A percentile compares a stretch with the other conserved stretches of the same genome.
Evolutionary conservation across 2,888 invertebrate genomes (phyloP).

Genomic region (Dorcus hopei): DNA sequence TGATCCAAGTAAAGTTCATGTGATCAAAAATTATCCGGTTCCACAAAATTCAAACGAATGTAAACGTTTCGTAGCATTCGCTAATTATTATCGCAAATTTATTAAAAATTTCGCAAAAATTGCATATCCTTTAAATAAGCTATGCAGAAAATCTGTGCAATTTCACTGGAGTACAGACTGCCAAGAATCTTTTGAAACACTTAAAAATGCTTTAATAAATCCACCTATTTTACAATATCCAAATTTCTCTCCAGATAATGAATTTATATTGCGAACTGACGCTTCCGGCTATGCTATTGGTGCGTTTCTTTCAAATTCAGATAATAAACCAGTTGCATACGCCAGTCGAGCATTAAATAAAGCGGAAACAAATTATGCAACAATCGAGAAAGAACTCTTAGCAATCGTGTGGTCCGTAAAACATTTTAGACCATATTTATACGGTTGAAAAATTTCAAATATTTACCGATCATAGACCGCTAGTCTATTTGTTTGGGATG

Average conservation of each 20-base stretch:
- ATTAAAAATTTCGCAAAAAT: too few relatives aligned
- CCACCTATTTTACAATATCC: too few relatives aligned
- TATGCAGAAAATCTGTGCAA: not conserved
- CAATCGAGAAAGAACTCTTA: slow-evolving; percentile 28
- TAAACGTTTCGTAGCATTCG: slow-evolving; percentile 20
- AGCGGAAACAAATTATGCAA: slow-evolving; percentile 27
- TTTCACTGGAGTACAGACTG: slow-evolving; percentile 8
- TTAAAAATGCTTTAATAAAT: not conserved
- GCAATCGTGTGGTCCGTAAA: slow-evolving; percentile 24
- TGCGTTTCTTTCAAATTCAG: too few relatives aligned
- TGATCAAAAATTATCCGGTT: slow-evolving; percentile 24
- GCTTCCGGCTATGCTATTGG: too few relatives aligned
- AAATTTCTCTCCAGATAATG: too few relatives aligned
- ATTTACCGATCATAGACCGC: too few relatives aligned
- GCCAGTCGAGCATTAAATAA: slow-evolving; percentile 26
- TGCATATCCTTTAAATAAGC: too few relatives aligned
- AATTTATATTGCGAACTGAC: too few relatives aligned
- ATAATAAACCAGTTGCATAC: slow-evolving; percentile 8
- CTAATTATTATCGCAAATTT: slow-evolving; percentile 17
- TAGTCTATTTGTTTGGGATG: slow-evolving; percentile 16
- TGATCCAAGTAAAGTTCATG: slow-evolving; percentile 23
- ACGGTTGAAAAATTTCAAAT: slow-evolving; percentile 24
- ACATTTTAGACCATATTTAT: slow-evolving; percentile 20
- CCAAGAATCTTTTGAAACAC: slow-evolving; percentile 1
- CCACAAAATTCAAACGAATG: slow-evolving; percentile 20